phyloP scores from a whole-genome alignment of 2,797 vertebrate genomes.

The Leucoraja ocellata region DNA sequence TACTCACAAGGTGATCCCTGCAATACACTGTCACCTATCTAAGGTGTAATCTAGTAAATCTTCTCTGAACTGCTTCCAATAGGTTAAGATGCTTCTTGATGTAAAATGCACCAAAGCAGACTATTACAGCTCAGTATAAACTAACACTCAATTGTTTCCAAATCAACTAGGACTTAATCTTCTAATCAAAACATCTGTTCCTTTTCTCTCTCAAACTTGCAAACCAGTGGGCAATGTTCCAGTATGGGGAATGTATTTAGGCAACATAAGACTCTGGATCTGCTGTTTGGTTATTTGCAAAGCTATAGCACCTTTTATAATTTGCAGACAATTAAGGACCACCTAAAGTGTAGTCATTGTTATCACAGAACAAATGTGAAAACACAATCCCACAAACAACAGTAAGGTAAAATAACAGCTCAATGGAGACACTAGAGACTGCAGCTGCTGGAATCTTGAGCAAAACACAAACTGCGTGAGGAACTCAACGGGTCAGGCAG shows the following conservation, averaged over 20 bases:
- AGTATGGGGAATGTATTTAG: neutral
- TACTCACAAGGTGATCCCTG: too few species aligned
- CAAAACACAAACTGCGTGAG: too few species aligned
- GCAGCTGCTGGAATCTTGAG: too few species aligned
- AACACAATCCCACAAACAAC: neutral
- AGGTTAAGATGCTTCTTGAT: too few species aligned
- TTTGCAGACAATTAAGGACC: neutral
- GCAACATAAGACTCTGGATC: neutral
- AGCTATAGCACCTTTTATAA: neutral
- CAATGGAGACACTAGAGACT: too few species aligned
- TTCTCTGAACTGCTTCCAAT: too few species aligned
- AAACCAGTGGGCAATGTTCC: neutral
- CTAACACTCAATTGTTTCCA: neutral
- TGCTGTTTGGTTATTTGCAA: neutral
- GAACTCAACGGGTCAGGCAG: too few species aligned
- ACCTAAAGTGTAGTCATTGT: neutral
- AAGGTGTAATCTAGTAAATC: too few species aligned
- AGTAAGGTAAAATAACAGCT: neutral
- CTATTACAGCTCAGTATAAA: neutral
- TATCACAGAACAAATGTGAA: neutral
- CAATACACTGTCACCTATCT: too few species aligned
- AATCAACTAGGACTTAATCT: neutral
- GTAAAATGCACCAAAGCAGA: neutral
- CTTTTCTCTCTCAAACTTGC: neutral
- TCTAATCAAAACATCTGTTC: neutral